A percentile compares a stretch with the other conserved stretches of the same genome.
Conservation (phyloP, 2,113 vertebrate genomes). For the Stomatorhinus ivindoensis region DNA sequence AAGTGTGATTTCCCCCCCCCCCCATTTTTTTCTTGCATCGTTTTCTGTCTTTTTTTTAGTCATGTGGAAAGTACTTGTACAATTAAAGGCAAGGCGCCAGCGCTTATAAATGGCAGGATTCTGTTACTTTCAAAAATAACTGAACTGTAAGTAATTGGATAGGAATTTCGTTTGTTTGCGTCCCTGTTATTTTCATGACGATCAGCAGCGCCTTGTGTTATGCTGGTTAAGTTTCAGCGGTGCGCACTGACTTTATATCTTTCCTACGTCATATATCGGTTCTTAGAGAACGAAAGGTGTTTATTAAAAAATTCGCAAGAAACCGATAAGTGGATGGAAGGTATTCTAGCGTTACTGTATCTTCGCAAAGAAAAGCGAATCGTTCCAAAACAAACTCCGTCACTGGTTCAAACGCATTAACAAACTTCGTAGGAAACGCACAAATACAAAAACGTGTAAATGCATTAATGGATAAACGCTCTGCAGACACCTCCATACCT, state of each 20-base stretch:
- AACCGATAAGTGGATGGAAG: neutral
- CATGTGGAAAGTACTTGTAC: neutral
- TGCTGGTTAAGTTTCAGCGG: neutral
- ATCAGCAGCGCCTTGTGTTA: neutral
- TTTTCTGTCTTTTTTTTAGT: neutral
- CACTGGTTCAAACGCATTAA: neutral
- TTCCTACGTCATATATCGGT: neutral
- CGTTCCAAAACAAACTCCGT: neutral
- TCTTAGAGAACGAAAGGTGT: neutral
- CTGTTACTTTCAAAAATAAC: neutral
- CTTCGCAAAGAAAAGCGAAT: neutral
- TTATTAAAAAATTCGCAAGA: neutral
- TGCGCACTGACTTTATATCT: neutral
- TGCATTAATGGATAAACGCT: neutral
- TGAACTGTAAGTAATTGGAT: neutral
- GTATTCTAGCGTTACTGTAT: neutral
- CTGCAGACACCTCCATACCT: neutral
- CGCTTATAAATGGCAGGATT: neutral
- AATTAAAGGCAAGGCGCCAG: neutral
- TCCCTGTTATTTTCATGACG: neutral
- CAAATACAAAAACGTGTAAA: neutral
- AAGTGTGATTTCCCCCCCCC: neutral
- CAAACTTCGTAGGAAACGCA: neutral
- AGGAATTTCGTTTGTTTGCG: neutral
- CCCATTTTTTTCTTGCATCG: neutral